Conservation (phyloP, 2,797 vertebrate species). For the Geotrypetes seraphini region DNA sequence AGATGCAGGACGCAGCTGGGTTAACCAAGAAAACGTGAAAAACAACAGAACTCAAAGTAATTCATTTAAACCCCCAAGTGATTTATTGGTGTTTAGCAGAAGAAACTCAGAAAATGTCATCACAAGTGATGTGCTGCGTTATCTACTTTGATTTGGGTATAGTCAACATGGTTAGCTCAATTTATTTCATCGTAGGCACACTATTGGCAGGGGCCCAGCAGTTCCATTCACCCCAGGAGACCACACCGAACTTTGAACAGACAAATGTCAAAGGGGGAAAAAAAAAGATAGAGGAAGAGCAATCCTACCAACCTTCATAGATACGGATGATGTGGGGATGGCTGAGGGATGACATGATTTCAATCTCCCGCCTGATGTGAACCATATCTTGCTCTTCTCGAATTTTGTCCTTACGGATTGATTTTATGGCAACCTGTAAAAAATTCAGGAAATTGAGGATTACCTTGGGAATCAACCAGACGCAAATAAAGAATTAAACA, state of each 20-base stretch:
- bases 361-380: conserved; percentile 77
- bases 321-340: conserved; percentile 87
- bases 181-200: background rate
- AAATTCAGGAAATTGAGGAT: conserved; percentile 62
- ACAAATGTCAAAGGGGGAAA: background rate
- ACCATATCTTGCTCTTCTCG: conserved; percentile 82
- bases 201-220: background rate
- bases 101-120: too few relatives aligned
- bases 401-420: conserved; percentile 85
- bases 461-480: conserved; percentile 52
- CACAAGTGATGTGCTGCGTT: too few relatives aligned
- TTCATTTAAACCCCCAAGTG: too few relatives aligned
- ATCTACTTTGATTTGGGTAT: background rate
- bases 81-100: too few relatives aligned
- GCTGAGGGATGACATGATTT: conserved; percentile 83
- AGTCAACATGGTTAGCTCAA: background rate
- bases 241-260: conserved; percentile 2
- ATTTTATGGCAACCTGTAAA: conserved; percentile 84
- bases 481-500: conserved; percentile 42
- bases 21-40: too few relatives aligned
- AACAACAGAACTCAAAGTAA: too few relatives aligned
- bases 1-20: too few relatives aligned
- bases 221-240: background rate
- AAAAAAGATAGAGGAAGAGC: conserved; percentile 8
- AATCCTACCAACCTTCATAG: conserved; percentile 77